Evolutionary conservation across 2,797 vertebrate genomes (phyloP).

Genomic region (Trachurus trachurus): DNA sequence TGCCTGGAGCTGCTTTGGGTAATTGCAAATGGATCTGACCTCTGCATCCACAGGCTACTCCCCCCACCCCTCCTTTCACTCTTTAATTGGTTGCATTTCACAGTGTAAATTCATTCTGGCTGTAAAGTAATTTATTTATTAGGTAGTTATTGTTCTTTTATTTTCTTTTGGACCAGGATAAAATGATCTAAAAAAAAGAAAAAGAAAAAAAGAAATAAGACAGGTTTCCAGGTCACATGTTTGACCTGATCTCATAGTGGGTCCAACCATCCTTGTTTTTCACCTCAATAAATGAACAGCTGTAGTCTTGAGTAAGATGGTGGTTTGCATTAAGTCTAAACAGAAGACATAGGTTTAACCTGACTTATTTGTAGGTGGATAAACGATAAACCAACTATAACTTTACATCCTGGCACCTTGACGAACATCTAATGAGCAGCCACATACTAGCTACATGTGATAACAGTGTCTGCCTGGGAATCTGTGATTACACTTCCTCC

Average conservation of each 20-base stretch:
- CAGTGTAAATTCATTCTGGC: neutral
- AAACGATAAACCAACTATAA: neutral
- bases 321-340: neutral
- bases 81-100: neutral
- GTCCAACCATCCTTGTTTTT: neutral
- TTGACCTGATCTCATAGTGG: neutral
- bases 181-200: neutral
- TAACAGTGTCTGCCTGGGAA: constrained; percentile 10
- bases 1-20: neutral
- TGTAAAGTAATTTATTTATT: neutral
- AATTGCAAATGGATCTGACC: neutral
- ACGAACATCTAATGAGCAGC: constrained; percentile 15
- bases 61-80: too few species aligned
- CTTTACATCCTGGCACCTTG: too few species aligned
- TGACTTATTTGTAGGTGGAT: neutral
- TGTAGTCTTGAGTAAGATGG: neutral
- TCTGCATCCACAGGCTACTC: too few species aligned
- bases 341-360: neutral
- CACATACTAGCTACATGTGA: neutral
- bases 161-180: neutral
- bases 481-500: constrained; percentile 14
- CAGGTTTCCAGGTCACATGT: neutral
- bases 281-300: too few species aligned
- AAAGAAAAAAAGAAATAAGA: too few species aligned
- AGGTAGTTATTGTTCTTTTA: neutral